Conservation (phyloP, 2,797 vertebrate species). For the Oophaga sylvatica region DNA sequence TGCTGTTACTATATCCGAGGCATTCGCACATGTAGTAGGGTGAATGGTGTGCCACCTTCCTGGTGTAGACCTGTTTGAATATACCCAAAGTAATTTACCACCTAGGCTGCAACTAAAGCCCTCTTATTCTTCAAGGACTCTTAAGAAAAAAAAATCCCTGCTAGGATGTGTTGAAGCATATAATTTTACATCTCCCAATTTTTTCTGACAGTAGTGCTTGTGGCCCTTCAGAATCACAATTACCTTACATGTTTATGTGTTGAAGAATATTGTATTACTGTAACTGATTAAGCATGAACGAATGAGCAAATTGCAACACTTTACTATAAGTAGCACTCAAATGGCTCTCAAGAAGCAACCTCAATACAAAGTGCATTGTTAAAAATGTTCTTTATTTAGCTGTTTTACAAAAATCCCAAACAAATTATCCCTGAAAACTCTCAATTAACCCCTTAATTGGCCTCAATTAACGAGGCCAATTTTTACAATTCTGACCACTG, state of each 20-base stretch:
- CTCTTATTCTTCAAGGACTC: constrained; percentile 31
- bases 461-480: no score
- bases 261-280: constrained; percentile 34
- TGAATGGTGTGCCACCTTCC: constrained; percentile 5
- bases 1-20: constrained; percentile 42
- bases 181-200: constrained; percentile 30
- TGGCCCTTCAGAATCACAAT: constrained; percentile 28
- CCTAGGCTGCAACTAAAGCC: constrained; percentile 35
- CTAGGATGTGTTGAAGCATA: constrained; percentile 47
- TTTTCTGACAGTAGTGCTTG: constrained; percentile 26
- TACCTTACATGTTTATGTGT: constrained; percentile 34
- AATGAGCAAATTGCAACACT: constrained; percentile 53
- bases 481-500: no score
- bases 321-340: constrained; percentile 47
- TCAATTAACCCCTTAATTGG: neutral
- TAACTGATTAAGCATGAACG: constrained; percentile 44
- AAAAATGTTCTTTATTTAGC: constrained; percentile 15
- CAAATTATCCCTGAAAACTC: constrained; percentile 15
- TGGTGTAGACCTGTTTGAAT: constrained; percentile 39
- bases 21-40: constrained; percentile 3
- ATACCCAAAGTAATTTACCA: constrained; percentile 54
- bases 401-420: constrained; percentile 13
- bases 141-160: constrained; percentile 22
- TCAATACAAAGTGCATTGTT: neutral
- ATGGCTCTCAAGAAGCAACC: constrained; percentile 36